Evolutionary conservation across 2,797 vertebrate genomes (phyloP).

Genomic region (Pipistrellus pipistrellus): DNA sequence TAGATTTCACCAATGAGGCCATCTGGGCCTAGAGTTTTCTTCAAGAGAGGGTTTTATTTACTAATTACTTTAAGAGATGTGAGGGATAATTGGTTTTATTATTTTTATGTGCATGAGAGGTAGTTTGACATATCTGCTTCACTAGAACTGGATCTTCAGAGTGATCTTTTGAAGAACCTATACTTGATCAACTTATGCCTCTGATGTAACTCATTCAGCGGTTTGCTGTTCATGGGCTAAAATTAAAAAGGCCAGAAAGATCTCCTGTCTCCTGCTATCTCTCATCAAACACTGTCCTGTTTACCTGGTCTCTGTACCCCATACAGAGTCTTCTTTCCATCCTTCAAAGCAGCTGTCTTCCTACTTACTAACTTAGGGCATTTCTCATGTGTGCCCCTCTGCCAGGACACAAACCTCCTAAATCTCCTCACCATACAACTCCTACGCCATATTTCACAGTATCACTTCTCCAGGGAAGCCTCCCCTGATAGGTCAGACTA

Average conservation of each 20-base stretch:
- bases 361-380: not conserved
- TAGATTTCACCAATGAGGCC: not conserved
- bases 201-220: not conserved
- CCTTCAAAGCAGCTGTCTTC: not conserved
- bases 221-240: not conserved
- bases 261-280: not conserved
- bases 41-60: not conserved
- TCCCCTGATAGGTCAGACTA: not conserved
- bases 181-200: not conserved
- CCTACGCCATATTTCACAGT: not conserved
- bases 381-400: not conserved
- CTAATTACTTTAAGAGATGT: not conserved
- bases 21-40: not conserved
- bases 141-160: not conserved
- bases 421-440: not conserved
- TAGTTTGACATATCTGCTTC: not conserved
- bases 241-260: not conserved
- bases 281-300: not conserved
- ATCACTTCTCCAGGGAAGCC: not conserved
- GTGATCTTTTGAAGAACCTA: not conserved
- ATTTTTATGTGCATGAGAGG: not conserved
- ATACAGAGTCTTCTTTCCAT: not conserved
- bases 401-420: not conserved
- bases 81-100: not conserved
- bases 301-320: not conserved